These are phyloP conservation scores for Ditylenchus dipsaci DNA, from an alignment of 1,140 invertebrate species.

Conservation along the genomic window DNA sequence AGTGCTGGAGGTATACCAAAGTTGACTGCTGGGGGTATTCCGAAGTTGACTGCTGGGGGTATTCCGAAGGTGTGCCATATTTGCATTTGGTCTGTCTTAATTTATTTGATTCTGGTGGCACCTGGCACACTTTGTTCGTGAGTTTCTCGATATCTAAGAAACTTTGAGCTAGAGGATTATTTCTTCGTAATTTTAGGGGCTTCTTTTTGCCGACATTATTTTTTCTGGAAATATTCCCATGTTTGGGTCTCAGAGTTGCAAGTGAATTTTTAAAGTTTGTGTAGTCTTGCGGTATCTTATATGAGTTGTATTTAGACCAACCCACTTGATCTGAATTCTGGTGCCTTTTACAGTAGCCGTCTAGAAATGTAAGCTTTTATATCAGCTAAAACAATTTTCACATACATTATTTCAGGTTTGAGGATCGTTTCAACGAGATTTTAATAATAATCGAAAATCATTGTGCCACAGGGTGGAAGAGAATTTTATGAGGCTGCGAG, in stretches of 20 bases:
- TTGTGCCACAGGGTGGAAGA: conserved; percentile 18
- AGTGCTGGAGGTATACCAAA: too few species aligned
- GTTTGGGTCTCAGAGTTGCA: conserved; percentile 46
- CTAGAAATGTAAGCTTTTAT: background rate
- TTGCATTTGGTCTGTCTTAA: conserved; percentile 20
- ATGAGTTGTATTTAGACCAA: conserved; percentile 24
- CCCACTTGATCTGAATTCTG: conserved; percentile 40
- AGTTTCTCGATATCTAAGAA: too few species aligned
- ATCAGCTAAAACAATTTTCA: background rate
- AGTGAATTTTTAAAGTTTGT: conserved; percentile 23
- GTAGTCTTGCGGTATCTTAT: background rate
- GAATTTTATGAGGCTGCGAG: conserved; percentile 23
- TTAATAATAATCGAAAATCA: conserved; percentile 4
- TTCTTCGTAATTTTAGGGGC: too few species aligned
- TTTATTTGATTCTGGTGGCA: too few species aligned
- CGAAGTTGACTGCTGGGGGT: too few species aligned
- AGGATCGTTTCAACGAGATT: conserved; percentile 32
- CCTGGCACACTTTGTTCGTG: too few species aligned
- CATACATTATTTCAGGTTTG: conserved; percentile 16
- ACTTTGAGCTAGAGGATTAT: too few species aligned
- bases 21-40: too few species aligned
- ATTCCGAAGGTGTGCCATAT: too few species aligned
- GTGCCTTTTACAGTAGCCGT: conserved; percentile 35
- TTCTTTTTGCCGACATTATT: conserved; percentile 21
- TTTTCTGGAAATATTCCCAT: conserved; percentile 28